Evolutionary conservation across 2,113 vertebrate species (phyloP).

Genomic region (Pseudorectes ferrugineus): DNA sequence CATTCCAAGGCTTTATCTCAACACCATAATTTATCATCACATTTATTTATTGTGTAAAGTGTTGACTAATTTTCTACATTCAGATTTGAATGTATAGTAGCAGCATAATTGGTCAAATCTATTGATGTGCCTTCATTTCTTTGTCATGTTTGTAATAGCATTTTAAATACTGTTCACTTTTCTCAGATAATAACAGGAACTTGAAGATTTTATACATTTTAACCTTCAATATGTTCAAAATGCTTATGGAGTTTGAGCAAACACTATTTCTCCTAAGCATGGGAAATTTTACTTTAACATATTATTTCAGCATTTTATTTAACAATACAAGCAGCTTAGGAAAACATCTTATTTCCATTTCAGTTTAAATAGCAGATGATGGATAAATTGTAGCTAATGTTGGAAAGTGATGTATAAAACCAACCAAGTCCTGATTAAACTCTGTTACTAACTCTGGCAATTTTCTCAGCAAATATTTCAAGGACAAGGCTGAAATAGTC

Average conservation of each 20-base stretch:
- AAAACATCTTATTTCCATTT: neutral
- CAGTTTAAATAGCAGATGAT: slow-evolving; percentile 1
- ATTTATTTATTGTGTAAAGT: neutral
- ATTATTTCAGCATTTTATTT: neutral
- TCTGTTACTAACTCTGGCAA: neutral
- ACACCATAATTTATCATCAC: neutral
- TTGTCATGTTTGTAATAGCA: neutral
- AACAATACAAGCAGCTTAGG: neutral
- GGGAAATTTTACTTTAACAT: neutral
- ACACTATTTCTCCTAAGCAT: neutral
- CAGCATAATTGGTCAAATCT: neutral
- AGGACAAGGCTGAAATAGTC: neutral
- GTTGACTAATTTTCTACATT: neutral
- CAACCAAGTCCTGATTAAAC: neutral
- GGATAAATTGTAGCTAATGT: slow-evolving; percentile 1
- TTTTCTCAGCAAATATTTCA: neutral
- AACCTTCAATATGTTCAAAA: neutral
- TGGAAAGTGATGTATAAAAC: neutral
- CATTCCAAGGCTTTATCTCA: neutral
- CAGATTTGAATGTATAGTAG: neutral
- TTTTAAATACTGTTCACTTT: neutral
- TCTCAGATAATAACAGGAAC: neutral
- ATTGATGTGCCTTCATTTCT: neutral
- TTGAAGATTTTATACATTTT: neutral
- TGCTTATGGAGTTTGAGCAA: neutral